Base-by-base conservation (phyloP, 2,113 vertebrate genomes). In the Chaetodon auriga region DNA sequence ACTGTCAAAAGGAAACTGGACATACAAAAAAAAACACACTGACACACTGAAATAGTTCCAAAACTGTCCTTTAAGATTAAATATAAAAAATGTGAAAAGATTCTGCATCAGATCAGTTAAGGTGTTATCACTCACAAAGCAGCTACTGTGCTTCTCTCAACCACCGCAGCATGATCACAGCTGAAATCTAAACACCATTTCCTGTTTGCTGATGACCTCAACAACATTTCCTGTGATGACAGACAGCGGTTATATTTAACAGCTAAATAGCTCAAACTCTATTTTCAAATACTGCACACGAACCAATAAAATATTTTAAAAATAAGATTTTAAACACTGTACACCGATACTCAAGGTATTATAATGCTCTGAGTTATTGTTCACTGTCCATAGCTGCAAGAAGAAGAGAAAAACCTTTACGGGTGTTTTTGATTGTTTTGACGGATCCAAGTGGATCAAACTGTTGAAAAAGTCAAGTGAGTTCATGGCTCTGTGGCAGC, bases 381-480 rank as follows among this genome's bases (percentile, higher is more conserved):
- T 49, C 58, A 63, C n/a, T 75, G 43, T 19, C 48, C 9, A 41
- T 41, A 15, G 35, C 7, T 18, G 15, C 65, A 7, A 1, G 2
- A 19, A 45, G 9, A 12, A 49, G 30, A 35, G 1, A 53, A 77
- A 45, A 65, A 0, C 11, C 4, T 58, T 54, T 0, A 38, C 21
- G 15, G 41, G 15, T 41, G 58, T 82, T 62, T 63, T 55, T 35
- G 23, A 82, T 36, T 7, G 49, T 69, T 74, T 35, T 18, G 55
- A 57, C 48, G 51, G 49, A 63, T 63, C 18, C 16, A 48, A 70
- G 57, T 55, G 11, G 73, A 70, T 55, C 7, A 38, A 62, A 70
- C 30, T 55, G 65, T 49, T 66, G 18, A 36, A 18, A 81, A 25
- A 21, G 21, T 51, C 45, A 38, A 81, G 46, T 21, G 46, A 57